Evolutionary conservation across 2,113 vertebrate species (phyloP), one percentile per base, ranked within the genome.

Genomic region (Oenanthe melanoleuca): DNA sequence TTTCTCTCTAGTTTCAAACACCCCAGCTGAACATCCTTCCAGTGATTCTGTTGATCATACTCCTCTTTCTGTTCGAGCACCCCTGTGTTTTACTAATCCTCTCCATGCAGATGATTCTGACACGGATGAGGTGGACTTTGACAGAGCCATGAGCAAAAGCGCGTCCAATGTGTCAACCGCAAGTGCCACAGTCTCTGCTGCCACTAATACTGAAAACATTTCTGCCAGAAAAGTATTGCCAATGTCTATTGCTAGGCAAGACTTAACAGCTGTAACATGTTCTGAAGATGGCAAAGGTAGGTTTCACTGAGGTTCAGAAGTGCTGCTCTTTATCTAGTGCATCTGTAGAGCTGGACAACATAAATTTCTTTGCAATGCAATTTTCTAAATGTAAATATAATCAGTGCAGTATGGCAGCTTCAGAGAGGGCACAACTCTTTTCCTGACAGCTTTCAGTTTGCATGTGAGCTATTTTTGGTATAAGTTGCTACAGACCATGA

Each of bases 31-130:
- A 60, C 65, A 75, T 75, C 70, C 88, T 47, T 88, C 92, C 38
- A 69, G 49, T 50, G 95, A 95, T 52, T 56, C 16, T 40, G 19
- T 79, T 67, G 97, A 85, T 81, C 89, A 53, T 55, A 95, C 95
- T 38, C 96, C 93, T 69, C 37, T 96, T 89, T 65, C 97, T 5
- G 88, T 98, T 86, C 97, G 98, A 96, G 98, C 98, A 59, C 98
- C 99, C 24, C 98, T 99, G 70, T 98, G 99, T 97, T 99, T 99
- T 96, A 99, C 99, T 90, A 99, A 99, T 96, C 99, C 99, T 60
- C 98, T 99, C 91, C 99, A 99, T 95, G 99, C 99, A 4, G 99
- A 99, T 92, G 98, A 99, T 97, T 99, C 99, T 1, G 99, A 99
- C 37, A 98, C 96, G 10, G 99, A 99, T 6, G 98, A 98, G 56